Evolutionary conservation across 2,888 invertebrate genomes (phyloP).

Genomic region (Habroteleia sp.): DNA sequence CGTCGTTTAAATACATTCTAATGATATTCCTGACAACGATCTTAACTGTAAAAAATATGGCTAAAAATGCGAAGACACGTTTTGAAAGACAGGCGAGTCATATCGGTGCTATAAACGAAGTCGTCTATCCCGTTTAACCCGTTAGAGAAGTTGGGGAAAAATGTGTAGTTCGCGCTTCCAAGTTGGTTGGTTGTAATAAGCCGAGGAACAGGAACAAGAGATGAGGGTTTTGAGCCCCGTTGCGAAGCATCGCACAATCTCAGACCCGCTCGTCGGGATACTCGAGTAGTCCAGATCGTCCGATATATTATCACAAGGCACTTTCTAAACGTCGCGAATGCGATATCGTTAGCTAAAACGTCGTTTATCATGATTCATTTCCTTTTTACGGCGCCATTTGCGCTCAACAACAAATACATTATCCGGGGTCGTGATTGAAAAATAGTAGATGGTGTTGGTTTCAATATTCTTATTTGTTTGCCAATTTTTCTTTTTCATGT

Average conservation of each 20-base stretch:
- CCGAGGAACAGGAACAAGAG: slow-evolving; percentile 60
- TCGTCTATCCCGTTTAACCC: slow-evolving; percentile 76
- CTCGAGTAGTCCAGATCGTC: slow-evolving; percentile 65
- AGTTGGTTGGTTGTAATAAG: slow-evolving; percentile 55
- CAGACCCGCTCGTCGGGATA: slow-evolving; percentile 65
- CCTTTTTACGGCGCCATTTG: slow-evolving; percentile 53
- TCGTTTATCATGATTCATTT: slow-evolving; percentile 61
- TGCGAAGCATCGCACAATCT: slow-evolving; percentile 62
- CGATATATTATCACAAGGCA: slow-evolving; percentile 67
- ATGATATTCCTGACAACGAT: slow-evolving; percentile 37
- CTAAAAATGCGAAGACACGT: slow-evolving; percentile 49
- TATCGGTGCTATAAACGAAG: slow-evolving; percentile 66
- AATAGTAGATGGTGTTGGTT: slow-evolving; percentile 18
- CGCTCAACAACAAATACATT: slow-evolving; percentile 52
- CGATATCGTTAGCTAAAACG: slow-evolving; percentile 59
- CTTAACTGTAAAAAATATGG: slow-evolving; percentile 29
- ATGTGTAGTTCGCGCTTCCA: slow-evolving; percentile 62
- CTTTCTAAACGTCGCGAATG: slow-evolving; percentile 66
- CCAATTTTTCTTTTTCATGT: slow-evolving; percentile 9
- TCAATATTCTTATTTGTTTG: slow-evolving; percentile 26
- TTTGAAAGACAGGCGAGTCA: slow-evolving; percentile 49
- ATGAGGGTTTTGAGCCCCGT: slow-evolving; percentile 61
- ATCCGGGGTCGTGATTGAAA: slow-evolving; percentile 36
- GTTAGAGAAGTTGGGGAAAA: slow-evolving; percentile 71
- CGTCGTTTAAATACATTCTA: slow-evolving; percentile 28